phyloP scores from a whole-genome alignment of 2,797 vertebrate species.

The Siniperca undulata region DNA sequence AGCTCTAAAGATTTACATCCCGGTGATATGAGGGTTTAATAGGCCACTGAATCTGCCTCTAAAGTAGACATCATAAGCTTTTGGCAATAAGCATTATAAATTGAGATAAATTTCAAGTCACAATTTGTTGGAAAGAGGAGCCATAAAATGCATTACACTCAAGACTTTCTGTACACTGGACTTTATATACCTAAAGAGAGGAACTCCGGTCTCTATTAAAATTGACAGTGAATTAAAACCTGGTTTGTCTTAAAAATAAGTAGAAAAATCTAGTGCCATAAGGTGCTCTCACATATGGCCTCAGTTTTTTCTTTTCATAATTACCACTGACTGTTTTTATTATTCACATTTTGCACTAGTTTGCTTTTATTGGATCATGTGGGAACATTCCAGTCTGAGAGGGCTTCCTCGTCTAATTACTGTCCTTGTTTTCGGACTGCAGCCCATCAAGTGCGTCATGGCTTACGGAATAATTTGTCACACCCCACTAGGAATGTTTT shows the following conservation, averaged over 20 bases:
- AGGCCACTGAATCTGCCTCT: slow-evolving; percentile 55
- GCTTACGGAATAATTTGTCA: slow-evolving; percentile 72
- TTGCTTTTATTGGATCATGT: slow-evolving; percentile 25
- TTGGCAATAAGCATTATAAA: slow-evolving; percentile 61
- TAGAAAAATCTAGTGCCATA: slow-evolving; percentile 4
- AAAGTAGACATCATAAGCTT: slow-evolving; percentile 57
- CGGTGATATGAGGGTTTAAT: slow-evolving; percentile 55
- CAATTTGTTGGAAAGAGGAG: slow-evolving; percentile 44
- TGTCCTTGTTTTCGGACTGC: slow-evolving; percentile 57
- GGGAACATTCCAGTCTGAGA: slow-evolving; percentile 33
- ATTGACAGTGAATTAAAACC: slow-evolving; percentile 26
- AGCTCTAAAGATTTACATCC: slow-evolving; percentile 58
- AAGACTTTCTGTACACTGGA: slow-evolving; percentile 20
- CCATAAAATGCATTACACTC: slow-evolving; percentile 50
- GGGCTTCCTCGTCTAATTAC: slow-evolving; percentile 53
- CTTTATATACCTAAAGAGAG: slow-evolving; percentile 23
- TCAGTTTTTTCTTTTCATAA: slow-evolving; percentile 7
- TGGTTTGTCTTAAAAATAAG: slow-evolving; percentile 13
- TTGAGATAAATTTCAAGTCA: slow-evolving; percentile 46
- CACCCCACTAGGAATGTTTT: slow-evolving; percentile 59
- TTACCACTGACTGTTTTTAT: not conserved
- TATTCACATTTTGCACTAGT: not conserved
- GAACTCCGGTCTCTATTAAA: slow-evolving; percentile 30
- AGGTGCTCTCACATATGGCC: not conserved
- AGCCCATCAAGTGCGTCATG: slow-evolving; percentile 54